Evolutionary conservation across 2,888 invertebrate species (phyloP), one percentile per base, ranked within the genome.

Genomic region (Proisotoma minuta): DNA sequence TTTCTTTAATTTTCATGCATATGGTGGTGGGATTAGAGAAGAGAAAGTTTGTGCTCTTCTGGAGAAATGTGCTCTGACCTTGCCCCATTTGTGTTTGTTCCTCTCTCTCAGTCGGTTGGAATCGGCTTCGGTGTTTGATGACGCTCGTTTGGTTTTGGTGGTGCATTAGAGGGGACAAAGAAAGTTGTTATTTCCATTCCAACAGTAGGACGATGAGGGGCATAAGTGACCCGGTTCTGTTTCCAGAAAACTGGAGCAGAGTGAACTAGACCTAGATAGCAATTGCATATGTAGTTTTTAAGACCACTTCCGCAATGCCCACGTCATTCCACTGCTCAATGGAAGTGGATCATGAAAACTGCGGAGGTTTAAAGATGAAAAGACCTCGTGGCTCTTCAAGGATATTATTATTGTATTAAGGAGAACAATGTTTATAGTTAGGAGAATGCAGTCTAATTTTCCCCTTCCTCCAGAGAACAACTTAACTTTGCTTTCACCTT

Each of bases 31-130:
- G n/a, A n/a, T n/a, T n/a, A n/a, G n/a, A n/a, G n/a, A n/a, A n/a
- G n/a, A n/a, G n/a, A n/a, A n/a, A n/a, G n/a, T n/a, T n/a, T n/a
- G n/a, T n/a, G n/a, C n/a, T n/a, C n/a, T n/a, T n/a, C n/a, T n/a
- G 18, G 43, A 43, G 43, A 43, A 43, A 43, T 5, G 4, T 22
- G 26, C 53, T 54, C 12, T 29, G 53, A 28, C 53, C 53, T 54
- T 54, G 53, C 20, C 53, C 53, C 39, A 54, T 8, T 54, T 54
- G n/a, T 51, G 51, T 51, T 18, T n/a, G 20, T 43, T 27, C 28
- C 28, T 15, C 15, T 51, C n/a, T n/a, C n/a, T n/a, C n/a, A n/a
- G n/a, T 51, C 51, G 51, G 51, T 24, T 8, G 28, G 8, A 51
- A 51, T 51, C 51, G 51, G 51, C n/a, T 27, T 51, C 26, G 51